These are phyloP conservation scores for Calameuta idolon DNA, from an alignment of 2,888 invertebrate genomes.

Conservation along the genomic window DNA sequence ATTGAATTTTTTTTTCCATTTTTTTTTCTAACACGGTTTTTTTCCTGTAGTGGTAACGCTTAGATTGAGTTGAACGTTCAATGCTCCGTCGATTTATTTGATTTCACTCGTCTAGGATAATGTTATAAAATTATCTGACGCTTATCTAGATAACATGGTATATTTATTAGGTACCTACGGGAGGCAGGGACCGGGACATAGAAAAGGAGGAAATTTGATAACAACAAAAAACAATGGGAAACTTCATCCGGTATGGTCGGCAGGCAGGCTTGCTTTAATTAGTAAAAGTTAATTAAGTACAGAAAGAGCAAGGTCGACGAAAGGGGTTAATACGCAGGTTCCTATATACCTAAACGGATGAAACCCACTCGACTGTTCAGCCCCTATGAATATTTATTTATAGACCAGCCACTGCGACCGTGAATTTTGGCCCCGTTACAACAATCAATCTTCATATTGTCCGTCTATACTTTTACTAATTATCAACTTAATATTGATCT, in stretches of 20 bases:
- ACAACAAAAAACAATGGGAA: background rate
- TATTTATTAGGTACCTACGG: no score
- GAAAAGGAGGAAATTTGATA: background rate
- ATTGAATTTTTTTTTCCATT: no score
- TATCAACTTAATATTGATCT: background rate
- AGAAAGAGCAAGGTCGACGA: background rate
- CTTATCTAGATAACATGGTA: background rate
- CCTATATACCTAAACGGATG: background rate
- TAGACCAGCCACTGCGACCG: conserved; percentile 5
- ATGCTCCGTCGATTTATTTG: background rate
- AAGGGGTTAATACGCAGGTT: background rate
- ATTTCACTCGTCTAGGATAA: background rate
- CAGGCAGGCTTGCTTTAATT: background rate
- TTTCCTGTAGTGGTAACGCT: no score
- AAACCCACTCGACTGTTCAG: conserved; percentile 9
- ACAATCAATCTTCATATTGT: background rate
- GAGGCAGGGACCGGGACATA: background rate
- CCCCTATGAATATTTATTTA: conserved; percentile 12
- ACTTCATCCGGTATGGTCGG: background rate
- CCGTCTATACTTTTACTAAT: background rate
- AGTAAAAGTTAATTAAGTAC: background rate
- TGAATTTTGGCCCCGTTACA: conserved; percentile 12
- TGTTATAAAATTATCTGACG: background rate
- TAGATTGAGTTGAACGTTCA: background rate
- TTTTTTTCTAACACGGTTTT: no score